A percentile compares a stretch with the other conserved stretches of the same genome.
These are phyloP conservation scores for Nasonia vitripennis DNA, from an alignment of 1,140 invertebrate genomes.

Conservation along the genomic window DNA sequence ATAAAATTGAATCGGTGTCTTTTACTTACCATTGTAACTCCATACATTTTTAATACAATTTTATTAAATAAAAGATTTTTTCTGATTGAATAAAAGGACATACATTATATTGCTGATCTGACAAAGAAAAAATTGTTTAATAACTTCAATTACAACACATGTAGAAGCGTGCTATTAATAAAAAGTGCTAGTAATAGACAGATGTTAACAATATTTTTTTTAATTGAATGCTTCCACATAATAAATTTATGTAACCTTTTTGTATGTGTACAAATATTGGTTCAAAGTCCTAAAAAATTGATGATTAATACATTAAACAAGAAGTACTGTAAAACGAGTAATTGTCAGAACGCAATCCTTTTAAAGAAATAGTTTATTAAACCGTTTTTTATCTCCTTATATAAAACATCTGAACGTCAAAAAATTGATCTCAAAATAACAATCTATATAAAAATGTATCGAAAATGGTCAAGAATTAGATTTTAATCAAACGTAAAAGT, in stretches of 20 bases:
- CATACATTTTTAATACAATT: neutral
- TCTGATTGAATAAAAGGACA: neutral
- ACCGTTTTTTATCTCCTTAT: neutral
- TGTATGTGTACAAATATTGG: neutral
- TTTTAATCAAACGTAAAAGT: slow-evolving; percentile 22
- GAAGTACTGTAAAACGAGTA: slow-evolving; percentile 16
- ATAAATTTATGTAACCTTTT: slow-evolving; percentile 12
- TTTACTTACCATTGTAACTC: slow-evolving; percentile 25
- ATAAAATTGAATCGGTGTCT: neutral
- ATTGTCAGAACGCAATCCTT: neutral
- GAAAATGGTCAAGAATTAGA: slow-evolving; percentile 12
- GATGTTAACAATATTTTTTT: slow-evolving; percentile 47
- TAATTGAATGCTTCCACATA: slow-evolving; percentile 26
- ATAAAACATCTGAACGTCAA: slow-evolving; percentile 3
- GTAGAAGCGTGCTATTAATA: slow-evolving; percentile 28
- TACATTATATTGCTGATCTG: slow-evolving; percentile 1
- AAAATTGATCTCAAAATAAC: slow-evolving; percentile 26
- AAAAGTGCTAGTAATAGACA: slow-evolving; percentile 50
- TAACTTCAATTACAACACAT: slow-evolving; percentile 34
- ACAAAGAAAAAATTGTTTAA: slow-evolving; percentile 37
- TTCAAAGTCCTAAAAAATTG: neutral
- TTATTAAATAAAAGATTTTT: neutral
- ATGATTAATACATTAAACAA: neutral
- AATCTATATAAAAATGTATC: slow-evolving; percentile 27
- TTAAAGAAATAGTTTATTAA: slow-evolving; percentile 16